A percentile compares a stretch with the other conserved stretches of the same genome.
phyloP scores from a whole-genome alignment of 2,888 invertebrate species.

The Dynastes grantii region DNA sequence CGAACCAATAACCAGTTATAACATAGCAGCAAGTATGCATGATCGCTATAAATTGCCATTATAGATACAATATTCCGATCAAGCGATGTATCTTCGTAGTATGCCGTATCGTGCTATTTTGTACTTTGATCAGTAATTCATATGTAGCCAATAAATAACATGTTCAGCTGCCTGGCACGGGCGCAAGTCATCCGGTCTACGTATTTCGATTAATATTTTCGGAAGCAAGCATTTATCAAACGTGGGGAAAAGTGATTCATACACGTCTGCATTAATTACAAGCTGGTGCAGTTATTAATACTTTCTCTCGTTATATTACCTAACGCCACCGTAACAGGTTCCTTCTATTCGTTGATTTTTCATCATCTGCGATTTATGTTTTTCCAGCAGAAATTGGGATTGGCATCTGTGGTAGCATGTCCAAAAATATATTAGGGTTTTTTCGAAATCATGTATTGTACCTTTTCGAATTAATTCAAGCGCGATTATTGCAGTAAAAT shows the following conservation, averaged over 20 bases:
- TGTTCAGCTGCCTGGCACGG: conserved; percentile 54
- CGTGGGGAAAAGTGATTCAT: conserved; percentile 53
- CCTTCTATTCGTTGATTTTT: conserved; percentile 26
- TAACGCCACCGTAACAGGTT: conserved; percentile 1
- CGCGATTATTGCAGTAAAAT: no score
- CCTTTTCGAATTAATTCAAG: no score
- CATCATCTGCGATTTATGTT: conserved; percentile 1
- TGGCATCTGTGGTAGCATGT: neutral
- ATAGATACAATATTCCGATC: conserved; percentile 24
- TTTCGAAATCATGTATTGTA: no score
- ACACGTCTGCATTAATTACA: conserved; percentile 55
- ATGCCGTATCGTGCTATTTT: conserved; percentile 23
- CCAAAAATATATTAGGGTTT: no score
- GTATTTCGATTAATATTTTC: conserved; percentile 58
- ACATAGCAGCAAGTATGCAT: neutral
- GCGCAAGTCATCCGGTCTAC: conserved; percentile 57
- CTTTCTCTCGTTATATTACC: conserved; percentile 46
- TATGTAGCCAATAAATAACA: conserved; percentile 54
- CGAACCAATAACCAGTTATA: no score
- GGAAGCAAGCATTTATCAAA: conserved; percentile 57
- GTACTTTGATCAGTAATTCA: conserved; percentile 48
- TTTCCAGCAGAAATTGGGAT: neutral
- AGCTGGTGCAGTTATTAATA: conserved; percentile 54
- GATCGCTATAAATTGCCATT: conserved; percentile 16
- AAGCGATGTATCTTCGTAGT: conserved; percentile 1